Conservation (phyloP, 2,888 invertebrate genomes). For the Dryococelus australis region DNA sequence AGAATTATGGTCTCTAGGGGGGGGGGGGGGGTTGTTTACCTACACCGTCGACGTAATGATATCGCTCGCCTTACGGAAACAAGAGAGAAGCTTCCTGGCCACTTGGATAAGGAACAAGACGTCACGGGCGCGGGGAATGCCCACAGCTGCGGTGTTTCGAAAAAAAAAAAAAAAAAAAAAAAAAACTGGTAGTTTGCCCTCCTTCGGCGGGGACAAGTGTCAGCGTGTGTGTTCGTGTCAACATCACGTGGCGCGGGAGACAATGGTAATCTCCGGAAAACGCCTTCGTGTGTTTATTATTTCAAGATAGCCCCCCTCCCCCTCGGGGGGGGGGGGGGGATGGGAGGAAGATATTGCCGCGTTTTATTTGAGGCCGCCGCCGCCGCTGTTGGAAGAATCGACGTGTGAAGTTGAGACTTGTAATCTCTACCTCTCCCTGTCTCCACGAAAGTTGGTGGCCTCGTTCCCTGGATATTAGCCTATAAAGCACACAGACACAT, state of each 20-base stretch:
- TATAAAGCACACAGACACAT: constrained; percentile 16
- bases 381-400: neutral
- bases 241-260: neutral
- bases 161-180: neutral
- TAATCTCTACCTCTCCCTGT: neutral
- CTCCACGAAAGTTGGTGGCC: neutral
- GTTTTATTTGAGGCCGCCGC: neutral
- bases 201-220: neutral
- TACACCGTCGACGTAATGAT: too few species aligned
- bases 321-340: too few species aligned
- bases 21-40: too few species aligned
- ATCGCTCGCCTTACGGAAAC: too few species aligned
- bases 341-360: too few species aligned
- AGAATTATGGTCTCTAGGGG: too few species aligned
- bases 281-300: neutral
- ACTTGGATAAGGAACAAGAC: neutral
- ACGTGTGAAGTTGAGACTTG: neutral
- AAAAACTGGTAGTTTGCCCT: neutral
- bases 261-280: neutral
- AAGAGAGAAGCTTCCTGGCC: too few species aligned
- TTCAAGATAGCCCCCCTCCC: neutral
- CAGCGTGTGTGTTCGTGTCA: neutral
- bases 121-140: neutral
- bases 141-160: neutral
- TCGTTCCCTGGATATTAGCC: neutral